Evolutionary conservation across 2,888 invertebrate species (phyloP).

Genomic region (Fragum sueziense): DNA sequence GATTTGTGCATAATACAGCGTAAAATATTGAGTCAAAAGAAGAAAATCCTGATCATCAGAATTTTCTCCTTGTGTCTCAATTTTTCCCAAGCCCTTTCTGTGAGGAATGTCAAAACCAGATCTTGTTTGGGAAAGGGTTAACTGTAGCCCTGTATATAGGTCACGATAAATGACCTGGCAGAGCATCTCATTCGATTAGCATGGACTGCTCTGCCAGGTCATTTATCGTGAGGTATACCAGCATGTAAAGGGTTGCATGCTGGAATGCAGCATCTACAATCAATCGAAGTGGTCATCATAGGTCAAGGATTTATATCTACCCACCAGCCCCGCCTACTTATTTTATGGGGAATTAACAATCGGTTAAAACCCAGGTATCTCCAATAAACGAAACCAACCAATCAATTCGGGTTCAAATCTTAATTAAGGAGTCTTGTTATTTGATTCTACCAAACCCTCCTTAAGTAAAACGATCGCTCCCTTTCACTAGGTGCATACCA

Average conservation of each 20-base stretch:
- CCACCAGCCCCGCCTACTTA: background rate
- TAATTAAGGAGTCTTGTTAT: constrained; percentile 59
- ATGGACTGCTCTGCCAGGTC: too few species aligned
- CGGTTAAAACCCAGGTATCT: constrained; percentile 14
- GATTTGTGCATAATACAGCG: too few species aligned
- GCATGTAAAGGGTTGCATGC: background rate
- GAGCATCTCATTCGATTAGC: too few species aligned
- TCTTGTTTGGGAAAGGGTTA: too few species aligned
- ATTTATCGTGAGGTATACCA: too few species aligned
- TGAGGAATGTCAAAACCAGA: too few species aligned
- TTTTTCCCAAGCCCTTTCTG: too few species aligned
- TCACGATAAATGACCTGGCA: too few species aligned
- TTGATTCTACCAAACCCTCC: constrained; percentile 49
- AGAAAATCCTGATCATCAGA: too few species aligned
- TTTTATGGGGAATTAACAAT: constrained; percentile 14
- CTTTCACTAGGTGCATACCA: background rate
- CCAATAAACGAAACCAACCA: constrained; percentile 39
- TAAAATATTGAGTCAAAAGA: too few species aligned
- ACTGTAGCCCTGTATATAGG: too few species aligned
- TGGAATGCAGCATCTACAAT: background rate
- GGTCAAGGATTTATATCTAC: constrained; percentile 16
- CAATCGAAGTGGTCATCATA: constrained; percentile 5
- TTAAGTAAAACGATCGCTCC: constrained; percentile 28
- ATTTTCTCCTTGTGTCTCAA: too few species aligned
- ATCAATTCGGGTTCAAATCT: constrained; percentile 55